These are phyloP conservation scores for Mythimna vitellina DNA, from an alignment of 2,888 invertebrate species.

Conservation along the genomic window DNA sequence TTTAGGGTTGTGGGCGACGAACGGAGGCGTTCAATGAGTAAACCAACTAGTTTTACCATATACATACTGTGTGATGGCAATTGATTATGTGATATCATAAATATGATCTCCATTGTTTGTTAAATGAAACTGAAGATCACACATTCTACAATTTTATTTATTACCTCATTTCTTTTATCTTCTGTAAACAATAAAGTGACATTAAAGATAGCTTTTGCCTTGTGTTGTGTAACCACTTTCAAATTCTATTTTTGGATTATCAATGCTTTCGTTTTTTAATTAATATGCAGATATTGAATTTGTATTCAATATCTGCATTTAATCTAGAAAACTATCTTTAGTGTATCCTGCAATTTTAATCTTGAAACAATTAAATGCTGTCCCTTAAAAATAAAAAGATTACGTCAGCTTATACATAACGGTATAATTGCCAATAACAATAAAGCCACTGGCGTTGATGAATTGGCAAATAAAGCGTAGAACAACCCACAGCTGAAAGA, in stretches of 20 bases:
- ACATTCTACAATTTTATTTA: constrained; percentile 32
- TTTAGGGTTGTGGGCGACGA: constrained; percentile 74
- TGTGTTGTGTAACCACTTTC: constrained; percentile 17
- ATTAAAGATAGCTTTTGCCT: not conserved
- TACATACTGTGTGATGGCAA: constrained; percentile 64
- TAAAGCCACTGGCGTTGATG: not conserved
- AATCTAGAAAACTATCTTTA: too few relatives aligned
- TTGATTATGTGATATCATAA: constrained; percentile 69
- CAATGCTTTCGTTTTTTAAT: constrained; percentile 24
- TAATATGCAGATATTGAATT: constrained; percentile 10
- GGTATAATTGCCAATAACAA: constrained; percentile 7
- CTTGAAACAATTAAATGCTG: not conserved
- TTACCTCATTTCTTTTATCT: constrained; percentile 17
- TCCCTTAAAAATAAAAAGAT: constrained; percentile 7
- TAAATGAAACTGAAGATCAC: constrained; percentile 20
- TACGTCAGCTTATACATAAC: constrained; percentile 5
- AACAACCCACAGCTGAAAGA: not conserved
- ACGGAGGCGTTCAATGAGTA: constrained; percentile 78
- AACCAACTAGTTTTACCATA: constrained; percentile 73
- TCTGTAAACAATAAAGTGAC: constrained; percentile 11
- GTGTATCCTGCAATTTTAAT: not conserved
- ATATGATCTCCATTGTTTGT: constrained; percentile 57
- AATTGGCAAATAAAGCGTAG: constrained; percentile 7
- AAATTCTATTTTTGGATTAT: constrained; percentile 10
- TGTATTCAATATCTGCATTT: too few relatives aligned